These are phyloP conservation scores for Podarcis siculus DNA, from an alignment of 2,797 vertebrate species.

Conservation along the genomic window DNA sequence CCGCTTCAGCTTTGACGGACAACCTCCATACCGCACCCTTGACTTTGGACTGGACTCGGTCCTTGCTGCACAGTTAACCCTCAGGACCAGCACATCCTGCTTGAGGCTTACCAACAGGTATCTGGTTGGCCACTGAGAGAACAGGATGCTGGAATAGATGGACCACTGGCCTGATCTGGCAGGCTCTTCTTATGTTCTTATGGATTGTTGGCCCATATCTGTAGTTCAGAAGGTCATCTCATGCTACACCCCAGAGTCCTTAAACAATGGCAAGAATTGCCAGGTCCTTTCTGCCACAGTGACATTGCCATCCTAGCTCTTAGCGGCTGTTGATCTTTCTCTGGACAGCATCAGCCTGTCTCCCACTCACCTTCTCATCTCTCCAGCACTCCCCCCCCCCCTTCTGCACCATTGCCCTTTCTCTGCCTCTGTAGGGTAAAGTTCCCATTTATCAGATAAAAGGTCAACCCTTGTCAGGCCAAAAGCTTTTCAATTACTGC, in stretches of 20 bases:
- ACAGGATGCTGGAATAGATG: too few relatives aligned
- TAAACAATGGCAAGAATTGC: fast-evolving
- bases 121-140: too few relatives aligned
- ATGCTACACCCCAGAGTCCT: neutral
- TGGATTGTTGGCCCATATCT: too few relatives aligned
- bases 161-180: too few relatives aligned
- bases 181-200: too few relatives aligned
- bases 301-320: constrained; percentile 7
- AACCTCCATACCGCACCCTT: too few relatives aligned
- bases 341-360: constrained; percentile 8
- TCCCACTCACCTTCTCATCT: neutral
- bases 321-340: constrained; percentile 10
- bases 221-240: neutral
- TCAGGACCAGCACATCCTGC: too few relatives aligned
- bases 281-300: neutral
- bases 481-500: constrained; percentile 52
- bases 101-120: too few relatives aligned
- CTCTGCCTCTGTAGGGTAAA: neutral
- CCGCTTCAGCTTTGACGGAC: too few relatives aligned
- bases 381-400: neutral
- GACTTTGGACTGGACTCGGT: too few relatives aligned
- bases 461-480: constrained; percentile 50
- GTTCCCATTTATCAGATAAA: constrained; percentile 56
- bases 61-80: too few relatives aligned
- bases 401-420: constrained; percentile 13